A percentile compares a stretch with the other conserved stretches of the same genome.
Conservation (phyloP, 2,113 vertebrate species). For the Cyanistes caeruleus region DNA sequence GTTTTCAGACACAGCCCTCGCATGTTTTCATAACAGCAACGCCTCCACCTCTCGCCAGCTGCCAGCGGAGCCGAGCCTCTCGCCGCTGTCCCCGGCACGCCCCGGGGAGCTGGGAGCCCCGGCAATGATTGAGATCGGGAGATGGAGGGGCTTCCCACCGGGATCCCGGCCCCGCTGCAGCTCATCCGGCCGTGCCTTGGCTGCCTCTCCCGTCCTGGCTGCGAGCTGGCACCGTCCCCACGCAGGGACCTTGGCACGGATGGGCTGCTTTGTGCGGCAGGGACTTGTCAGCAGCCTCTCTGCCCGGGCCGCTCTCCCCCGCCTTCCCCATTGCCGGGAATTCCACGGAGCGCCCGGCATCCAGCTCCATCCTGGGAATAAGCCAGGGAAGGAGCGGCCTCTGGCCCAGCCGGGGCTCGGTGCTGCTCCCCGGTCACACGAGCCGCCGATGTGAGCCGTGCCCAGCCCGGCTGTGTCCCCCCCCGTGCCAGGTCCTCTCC, state of each 20-base stretch:
- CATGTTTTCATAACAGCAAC: conserved; percentile 60
- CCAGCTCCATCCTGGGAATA: background rate
- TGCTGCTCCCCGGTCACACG: rapidly evolving
- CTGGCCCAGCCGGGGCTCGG: rapidly evolving
- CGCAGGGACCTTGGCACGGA: background rate
- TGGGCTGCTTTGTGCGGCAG: background rate
- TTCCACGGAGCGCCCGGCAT: rapidly evolving
- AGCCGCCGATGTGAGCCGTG: rapidly evolving
- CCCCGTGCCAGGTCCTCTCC: background rate
- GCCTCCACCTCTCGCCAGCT: conserved; percentile 34
- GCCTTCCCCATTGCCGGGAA: rapidly evolving
- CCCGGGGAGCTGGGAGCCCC: background rate
- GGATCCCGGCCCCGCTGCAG: background rate
- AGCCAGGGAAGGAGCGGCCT: rapidly evolving
- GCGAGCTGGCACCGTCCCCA: background rate
- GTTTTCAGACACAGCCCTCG: conserved; percentile 62
- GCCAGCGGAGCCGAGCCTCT: background rate
- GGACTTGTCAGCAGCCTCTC: background rate
- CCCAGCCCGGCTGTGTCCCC: background rate
- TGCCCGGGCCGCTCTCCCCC: background rate
- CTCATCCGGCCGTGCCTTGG: background rate
- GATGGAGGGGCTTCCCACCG: background rate
- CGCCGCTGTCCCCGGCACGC: background rate
- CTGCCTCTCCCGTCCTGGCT: background rate
- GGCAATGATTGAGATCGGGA: no score